Evolutionary conservation across 2,797 vertebrate species (phyloP), one percentile per base, ranked within the genome.

Genomic region (Erpetoichthys calabaricus): DNA sequence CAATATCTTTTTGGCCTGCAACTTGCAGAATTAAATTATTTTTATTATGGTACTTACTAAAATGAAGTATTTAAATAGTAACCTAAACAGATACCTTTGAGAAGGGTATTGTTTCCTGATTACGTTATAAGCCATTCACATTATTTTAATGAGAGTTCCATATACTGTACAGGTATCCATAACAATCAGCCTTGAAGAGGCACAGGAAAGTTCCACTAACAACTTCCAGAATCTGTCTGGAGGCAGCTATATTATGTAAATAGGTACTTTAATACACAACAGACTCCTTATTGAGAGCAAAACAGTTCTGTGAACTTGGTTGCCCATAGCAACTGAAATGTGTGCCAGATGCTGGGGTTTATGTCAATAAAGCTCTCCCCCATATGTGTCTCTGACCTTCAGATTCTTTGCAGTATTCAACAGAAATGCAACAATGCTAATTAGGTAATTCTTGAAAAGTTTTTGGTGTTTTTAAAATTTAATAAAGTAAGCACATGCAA

Each of bases 211-310:
- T 57, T 57, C 57, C 9, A 8, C 50, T 56, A 42, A 53, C 47
- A 51, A 49, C 53, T 53, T n/a, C 42, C 44, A 58, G 46, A 58
- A 46, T 44, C 4, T 50, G 45, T 8, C 6, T 54, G 43, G 44
- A 43, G 52, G 46, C 42, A 25, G 25, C 25, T 25, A 25, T 41
- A 45, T 10, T 43, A 41, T 10, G n/a, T 56, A 47, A 51, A 47
- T 45, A 69, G 59, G 62, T 61, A 66, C 57, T 67, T 62, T 56
- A 58, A 67, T 64, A 63, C 57, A 75, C 61, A 75, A 67, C 67
- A 61, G 60, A 55, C 44, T 64, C 51, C 52, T 73, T 68, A 70
- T 69, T 72, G 62, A 59, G 56, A 61, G 54, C 45, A 61, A 45
- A 56, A 58, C n/a, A 47, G 59, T 52, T 57, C 55, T 57, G 62